Conservation (phyloP, 1,140 invertebrate species). For the Mycetomoellerius zeteki region DNA sequence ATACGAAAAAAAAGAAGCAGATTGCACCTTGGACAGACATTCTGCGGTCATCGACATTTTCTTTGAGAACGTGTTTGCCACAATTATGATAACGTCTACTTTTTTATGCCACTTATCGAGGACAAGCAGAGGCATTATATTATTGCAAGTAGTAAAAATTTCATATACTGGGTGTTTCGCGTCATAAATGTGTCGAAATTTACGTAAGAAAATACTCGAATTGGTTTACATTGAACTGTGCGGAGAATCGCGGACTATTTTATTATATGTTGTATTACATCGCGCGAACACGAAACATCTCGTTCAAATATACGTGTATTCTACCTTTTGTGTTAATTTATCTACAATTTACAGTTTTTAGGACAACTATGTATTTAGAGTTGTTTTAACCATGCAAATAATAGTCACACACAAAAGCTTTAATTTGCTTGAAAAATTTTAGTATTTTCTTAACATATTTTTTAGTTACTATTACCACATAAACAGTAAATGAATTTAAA, state of each 20-base stretch:
- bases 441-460: too few relatives aligned
- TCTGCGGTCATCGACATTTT: constrained; percentile 42
- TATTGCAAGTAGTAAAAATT: background rate
- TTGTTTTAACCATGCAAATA: too few relatives aligned
- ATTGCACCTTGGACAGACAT: background rate
- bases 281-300: background rate
- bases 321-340: too few relatives aligned
- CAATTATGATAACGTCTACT: constrained; percentile 26
- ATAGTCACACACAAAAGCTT: too few relatives aligned
- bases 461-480: too few relatives aligned
- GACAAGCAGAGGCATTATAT: background rate
- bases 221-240: background rate
- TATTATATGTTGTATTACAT: background rate
- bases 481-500: too few relatives aligned
- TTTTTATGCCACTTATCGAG: constrained; percentile 28
- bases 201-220: background rate
- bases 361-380: too few relatives aligned
- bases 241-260: background rate
- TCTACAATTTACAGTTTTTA: too few relatives aligned
- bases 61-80: background rate
- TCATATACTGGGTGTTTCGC: background rate
- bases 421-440: too few relatives aligned
- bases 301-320: background rate
- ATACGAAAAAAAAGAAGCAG: background rate
- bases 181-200: too few relatives aligned